A percentile compares a stretch with the other conserved stretches of the same genome.
Evolutionary conservation across 2,888 invertebrate species (phyloP).

Genomic region (Globia sparganii): DNA sequence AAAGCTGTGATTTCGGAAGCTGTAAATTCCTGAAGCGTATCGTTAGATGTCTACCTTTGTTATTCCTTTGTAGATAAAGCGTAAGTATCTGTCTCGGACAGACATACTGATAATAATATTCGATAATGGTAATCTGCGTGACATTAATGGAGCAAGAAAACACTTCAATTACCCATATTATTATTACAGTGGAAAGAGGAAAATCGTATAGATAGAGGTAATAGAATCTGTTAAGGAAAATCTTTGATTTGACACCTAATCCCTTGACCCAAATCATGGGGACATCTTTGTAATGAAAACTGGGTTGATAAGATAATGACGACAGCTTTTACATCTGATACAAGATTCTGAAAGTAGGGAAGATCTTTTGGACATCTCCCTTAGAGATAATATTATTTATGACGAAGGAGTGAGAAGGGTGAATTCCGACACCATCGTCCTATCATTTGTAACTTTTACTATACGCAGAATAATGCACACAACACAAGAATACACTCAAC

Average conservation of each 20-base stretch:
- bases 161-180: no score
- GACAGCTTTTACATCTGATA: background rate
- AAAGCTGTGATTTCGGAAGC: background rate
- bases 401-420: background rate
- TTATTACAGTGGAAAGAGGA: background rate
- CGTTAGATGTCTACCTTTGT: background rate
- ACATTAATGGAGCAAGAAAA: background rate
- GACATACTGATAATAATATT: conserved; percentile 1
- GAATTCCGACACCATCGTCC: background rate
- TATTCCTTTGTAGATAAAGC: conserved; percentile 1
- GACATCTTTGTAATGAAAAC: conserved; percentile 5
- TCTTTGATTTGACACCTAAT: background rate
- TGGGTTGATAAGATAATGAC: background rate
- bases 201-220: background rate
- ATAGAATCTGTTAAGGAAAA: background rate
- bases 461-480: background rate
- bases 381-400: background rate
- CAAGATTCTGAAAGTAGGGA: background rate
- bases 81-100: background rate
- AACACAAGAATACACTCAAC: background rate
- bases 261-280: conserved; percentile 3
- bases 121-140: background rate
- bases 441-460: background rate
- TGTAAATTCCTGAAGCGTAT: conserved; percentile 8
- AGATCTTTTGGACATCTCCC: background rate